These are phyloP conservation scores for Clostera curtula DNA, from an alignment of 2,888 invertebrate genomes.

Conservation along the genomic window DNA sequence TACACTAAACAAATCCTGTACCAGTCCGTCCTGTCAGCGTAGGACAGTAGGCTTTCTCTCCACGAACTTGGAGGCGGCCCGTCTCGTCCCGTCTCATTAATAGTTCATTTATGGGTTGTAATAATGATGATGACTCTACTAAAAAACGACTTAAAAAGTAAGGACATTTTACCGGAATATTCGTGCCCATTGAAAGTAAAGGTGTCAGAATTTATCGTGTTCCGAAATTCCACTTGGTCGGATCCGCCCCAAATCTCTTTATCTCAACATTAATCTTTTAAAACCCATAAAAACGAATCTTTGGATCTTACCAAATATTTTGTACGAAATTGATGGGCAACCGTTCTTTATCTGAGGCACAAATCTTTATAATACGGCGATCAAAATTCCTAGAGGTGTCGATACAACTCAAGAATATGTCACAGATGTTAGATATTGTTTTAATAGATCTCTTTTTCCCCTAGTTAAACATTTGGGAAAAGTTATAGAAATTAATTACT, in stretches of 20 bases:
- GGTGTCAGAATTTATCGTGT: slow-evolving; percentile 62
- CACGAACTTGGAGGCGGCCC: too few species aligned
- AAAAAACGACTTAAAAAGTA: slow-evolving; percentile 16
- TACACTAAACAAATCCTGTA: too few species aligned
- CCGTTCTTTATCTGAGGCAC: slow-evolving; percentile 53
- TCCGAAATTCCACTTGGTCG: slow-evolving; percentile 43
- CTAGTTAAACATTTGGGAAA: slow-evolving; percentile 8
- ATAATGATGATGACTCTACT: too few species aligned
- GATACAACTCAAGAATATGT: slow-evolving; percentile 59
- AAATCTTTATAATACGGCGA: slow-evolving; percentile 53
- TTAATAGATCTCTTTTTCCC: slow-evolving; percentile 30
- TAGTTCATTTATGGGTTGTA: too few species aligned
- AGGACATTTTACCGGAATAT: slow-evolving; percentile 14
- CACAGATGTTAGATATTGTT: slow-evolving; percentile 36
- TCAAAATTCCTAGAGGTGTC: slow-evolving; percentile 74
- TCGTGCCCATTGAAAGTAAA: slow-evolving; percentile 25
- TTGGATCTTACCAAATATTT: slow-evolving; percentile 68
- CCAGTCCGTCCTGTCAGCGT: too few species aligned
- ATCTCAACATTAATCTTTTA: slow-evolving; percentile 67
- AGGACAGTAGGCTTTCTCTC: too few species aligned
- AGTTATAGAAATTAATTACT: slow-evolving; percentile 11
- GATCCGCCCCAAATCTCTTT: slow-evolving; percentile 60
- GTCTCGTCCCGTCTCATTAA: too few species aligned
- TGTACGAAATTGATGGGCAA: slow-evolving; percentile 69
- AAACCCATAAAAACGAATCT: slow-evolving; percentile 66